Conservation (phyloP, 2,113 vertebrate species). For the Cyprinodon variegatus region DNA sequence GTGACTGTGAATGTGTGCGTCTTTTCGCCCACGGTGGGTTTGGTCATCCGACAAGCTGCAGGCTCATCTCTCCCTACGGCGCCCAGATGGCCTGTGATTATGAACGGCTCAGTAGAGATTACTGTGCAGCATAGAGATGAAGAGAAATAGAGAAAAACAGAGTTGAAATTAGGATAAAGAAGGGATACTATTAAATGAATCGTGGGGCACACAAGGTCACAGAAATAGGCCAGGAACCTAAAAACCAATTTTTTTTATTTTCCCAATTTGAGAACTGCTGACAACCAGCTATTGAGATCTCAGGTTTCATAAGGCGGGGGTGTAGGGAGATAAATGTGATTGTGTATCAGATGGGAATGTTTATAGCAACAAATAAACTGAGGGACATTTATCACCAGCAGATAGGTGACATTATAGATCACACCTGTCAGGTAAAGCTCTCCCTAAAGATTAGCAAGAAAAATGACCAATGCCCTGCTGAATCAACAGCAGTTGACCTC, state of each 20-base stretch:
- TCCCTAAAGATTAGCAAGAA: constrained; percentile 47
- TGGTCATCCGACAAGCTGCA: constrained; percentile 74
- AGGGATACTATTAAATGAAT: constrained; percentile 29
- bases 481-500: constrained; percentile 39
- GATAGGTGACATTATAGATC: constrained; percentile 55
- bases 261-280: neutral
- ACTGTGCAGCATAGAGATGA: constrained; percentile 57
- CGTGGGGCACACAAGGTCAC: constrained; percentile 3
- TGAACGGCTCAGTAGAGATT: constrained; percentile 76
- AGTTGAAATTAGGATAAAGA: constrained; percentile 47
- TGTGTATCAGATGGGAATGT: constrained; percentile 24
- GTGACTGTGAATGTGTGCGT: constrained; percentile 31
- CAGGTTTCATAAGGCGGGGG: constrained; percentile 9
- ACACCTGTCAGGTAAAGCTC: constrained; percentile 20
- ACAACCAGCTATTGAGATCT: constrained; percentile 1
- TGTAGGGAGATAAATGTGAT: neutral
- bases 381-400: constrained; percentile 53
- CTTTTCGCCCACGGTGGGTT: constrained; percentile 42
- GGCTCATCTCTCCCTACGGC: constrained; percentile 71
- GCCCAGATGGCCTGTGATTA: constrained; percentile 83
- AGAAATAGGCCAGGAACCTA: neutral
- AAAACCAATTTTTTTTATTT: neutral
- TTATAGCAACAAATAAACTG: constrained; percentile 16
- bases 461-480: constrained; percentile 41
- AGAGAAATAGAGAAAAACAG: constrained; percentile 45